Base-by-base conservation (phyloP, 2,888 invertebrate genomes). In the Acleris laterana region DNA sequence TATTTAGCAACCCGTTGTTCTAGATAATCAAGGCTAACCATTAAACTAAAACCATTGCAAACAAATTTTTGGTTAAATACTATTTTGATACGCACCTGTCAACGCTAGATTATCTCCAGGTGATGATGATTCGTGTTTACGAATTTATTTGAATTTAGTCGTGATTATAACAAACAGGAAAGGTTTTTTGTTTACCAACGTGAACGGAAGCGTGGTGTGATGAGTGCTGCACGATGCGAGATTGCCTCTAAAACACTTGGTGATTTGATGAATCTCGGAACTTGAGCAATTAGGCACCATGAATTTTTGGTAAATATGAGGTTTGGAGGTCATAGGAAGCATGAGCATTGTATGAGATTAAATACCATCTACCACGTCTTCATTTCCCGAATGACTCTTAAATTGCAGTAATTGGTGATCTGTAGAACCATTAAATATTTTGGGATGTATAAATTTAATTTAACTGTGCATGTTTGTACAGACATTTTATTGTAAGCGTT, bases 181-280 rank as follows among this genome's bases (percentile, higher is more conserved):
- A 80, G 76, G 74, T 75, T 81, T 81, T 82, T 81, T 63, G 75
- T 72, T 77, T 73, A 69, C 75, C 76, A 72, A 74, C 74, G 73
- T 74, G 73, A 78, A 83, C 88, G 89, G 89, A 90, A 87, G 85
- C 77, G 70, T 69, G 69, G 73, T 74, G 81, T 85, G 83, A 82
- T 82, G 81, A 77, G 74, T 73, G 75, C 74, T 74, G 74, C 82
- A 84, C 80, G 83, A 83, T 72, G 72, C 75, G 74, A 82, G 84
- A 89, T 88, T 85, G 74, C 76, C 79, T 86, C 87, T 85, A 87
- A 77, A 82, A 78, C 78, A 84, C 83, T 82, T 81, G 38, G 38
- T 38, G 13, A 38, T 38, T 72, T 83, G 84, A 86, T 84, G 83
- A 81, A 77, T 84, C 83, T 84, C 78, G 84, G 83, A 84, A 82